A percentile compares a stretch with the other conserved stretches of the same genome.
Evolutionary conservation across 2,888 invertebrate genomes (phyloP).

Genomic region (Lobophora halterata): DNA sequence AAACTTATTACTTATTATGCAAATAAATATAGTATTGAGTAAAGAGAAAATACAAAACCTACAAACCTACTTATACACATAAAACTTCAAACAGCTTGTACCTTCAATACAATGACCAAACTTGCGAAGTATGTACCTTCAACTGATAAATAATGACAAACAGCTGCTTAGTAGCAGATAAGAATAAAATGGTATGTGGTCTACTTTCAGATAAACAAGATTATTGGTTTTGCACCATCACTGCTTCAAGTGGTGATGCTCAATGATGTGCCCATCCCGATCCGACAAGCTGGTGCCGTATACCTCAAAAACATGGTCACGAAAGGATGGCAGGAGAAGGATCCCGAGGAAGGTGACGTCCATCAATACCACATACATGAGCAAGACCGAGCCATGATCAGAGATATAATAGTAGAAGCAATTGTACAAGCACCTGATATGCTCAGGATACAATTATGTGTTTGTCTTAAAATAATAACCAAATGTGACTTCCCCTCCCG

Average conservation of each 20-base stretch:
- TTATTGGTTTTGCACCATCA: constrained; percentile 97
- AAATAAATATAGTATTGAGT: too few relatives aligned
- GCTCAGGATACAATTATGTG: constrained; percentile 93
- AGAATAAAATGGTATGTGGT: too few relatives aligned
- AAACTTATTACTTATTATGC: too few relatives aligned
- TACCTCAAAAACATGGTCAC: constrained; percentile 97
- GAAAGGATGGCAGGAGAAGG: constrained; percentile 93
- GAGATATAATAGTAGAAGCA: constrained; percentile 97
- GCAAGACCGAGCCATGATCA: constrained; percentile 95
- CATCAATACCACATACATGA: constrained; percentile 95
- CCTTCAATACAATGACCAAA: too few relatives aligned
- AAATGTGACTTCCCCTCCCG: constrained; percentile 97
- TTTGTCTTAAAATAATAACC: constrained; percentile 95
- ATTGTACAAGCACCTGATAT: constrained; percentile 95
- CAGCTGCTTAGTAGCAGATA: too few relatives aligned
- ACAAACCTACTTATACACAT: too few relatives aligned
- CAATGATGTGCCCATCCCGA: constrained; percentile 93
- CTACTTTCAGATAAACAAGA: constrained; percentile 81
- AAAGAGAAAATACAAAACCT: too few relatives aligned
- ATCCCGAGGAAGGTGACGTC: constrained; percentile 86
- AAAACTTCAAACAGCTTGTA: too few relatives aligned
- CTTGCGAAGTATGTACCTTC: too few relatives aligned
- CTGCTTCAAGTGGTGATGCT: constrained; percentile 96
- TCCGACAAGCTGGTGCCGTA: constrained; percentile 97
- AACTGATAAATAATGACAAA: too few relatives aligned